Evolutionary conservation across 1,140 invertebrate species (phyloP), one percentile per base, ranked within the genome.

Genomic region (Bombus consobrinus): DNA sequence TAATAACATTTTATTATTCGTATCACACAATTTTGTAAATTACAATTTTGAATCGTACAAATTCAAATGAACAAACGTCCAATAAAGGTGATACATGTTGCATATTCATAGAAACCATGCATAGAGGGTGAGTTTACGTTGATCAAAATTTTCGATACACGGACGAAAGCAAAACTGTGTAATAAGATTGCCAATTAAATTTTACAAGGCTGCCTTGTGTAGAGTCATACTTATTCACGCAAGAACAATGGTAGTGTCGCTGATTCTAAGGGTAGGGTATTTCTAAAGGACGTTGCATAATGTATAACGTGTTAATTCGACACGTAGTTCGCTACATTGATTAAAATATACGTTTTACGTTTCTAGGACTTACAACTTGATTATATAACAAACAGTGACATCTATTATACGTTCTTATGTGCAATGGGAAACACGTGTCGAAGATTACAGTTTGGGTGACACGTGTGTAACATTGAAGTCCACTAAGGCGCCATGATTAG

Each of bases 131-230:
- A 3, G 9, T 22, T n/a, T 15, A n/a, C 59, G 76, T 68, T 68
- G 47, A 76, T 76, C 34, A 53, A 68, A 83, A 43, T 83, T 83
- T 53, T 43, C 43, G 43, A 34, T 10, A 13, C n/a, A 28, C 28
- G 1, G 22, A 22, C 53, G 32, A 57, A 53, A 68, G 53, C 62
- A 53, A 53, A 68, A 57, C 81, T 34, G 32, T 41, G 41, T 41
- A 76, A 76, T 83, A 34, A 47, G 59, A 9, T 28, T n/a, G 25
- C n/a, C 76, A 76, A 77, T 76, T 83, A 77, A 83, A 83, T 77
- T 77, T 77, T 68, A 68, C 73, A 68, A 37, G 10, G 5, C 4
- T 9, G 8, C 0, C 43, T 37, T 13, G 4, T 3, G 2, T 15
- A 47, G 3, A 2, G 22, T 34, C 22, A 28, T 75, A 75, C 34